A percentile compares a stretch with the other conserved stretches of the same genome.
Conservation (phyloP, 37 sponge, comb jelly and placozoan species). For the Bolinopsis microptera region DNA sequence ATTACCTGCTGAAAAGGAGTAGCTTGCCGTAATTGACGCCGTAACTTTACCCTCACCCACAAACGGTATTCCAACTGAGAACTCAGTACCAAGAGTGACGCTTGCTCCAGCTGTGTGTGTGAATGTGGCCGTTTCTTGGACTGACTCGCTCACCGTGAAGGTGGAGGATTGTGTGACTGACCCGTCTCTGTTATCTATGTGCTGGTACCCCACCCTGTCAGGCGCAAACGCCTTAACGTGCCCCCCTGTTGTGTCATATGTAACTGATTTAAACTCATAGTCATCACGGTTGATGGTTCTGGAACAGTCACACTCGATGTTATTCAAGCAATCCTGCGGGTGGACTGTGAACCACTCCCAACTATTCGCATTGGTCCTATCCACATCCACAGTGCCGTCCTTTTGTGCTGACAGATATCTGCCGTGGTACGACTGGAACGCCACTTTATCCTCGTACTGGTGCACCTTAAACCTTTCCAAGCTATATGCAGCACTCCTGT, state of each 20-base stretch:
- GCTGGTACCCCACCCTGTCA: constrained; percentile 30
- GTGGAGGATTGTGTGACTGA: not conserved
- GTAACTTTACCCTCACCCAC: not conserved
- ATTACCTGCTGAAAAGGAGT: not conserved
- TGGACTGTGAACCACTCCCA: constrained; percentile 20
- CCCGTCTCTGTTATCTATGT: not conserved
- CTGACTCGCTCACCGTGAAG: not conserved
- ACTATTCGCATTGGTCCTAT: not conserved
- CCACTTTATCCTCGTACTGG: not conserved
- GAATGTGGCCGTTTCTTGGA: not conserved
- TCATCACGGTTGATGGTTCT: not conserved
- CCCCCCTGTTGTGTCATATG: not conserved
- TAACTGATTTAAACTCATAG: not conserved
- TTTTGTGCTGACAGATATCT: not conserved
- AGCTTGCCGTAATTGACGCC: not conserved
- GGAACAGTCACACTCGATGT: constrained; percentile 13
- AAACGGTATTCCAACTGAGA: not conserved
- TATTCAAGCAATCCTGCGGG: not conserved
- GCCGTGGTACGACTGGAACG: not conserved
- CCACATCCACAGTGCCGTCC: constrained; percentile 5
- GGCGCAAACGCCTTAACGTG: not conserved
- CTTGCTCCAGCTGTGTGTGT: constrained; percentile 20
- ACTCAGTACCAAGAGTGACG: not conserved
- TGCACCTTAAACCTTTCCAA: not conserved
- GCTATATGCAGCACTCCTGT: not conserved